Evolutionary conservation across 2,888 invertebrate species (phyloP).

Genomic region (Aphidoletes aphidimyza): DNA sequence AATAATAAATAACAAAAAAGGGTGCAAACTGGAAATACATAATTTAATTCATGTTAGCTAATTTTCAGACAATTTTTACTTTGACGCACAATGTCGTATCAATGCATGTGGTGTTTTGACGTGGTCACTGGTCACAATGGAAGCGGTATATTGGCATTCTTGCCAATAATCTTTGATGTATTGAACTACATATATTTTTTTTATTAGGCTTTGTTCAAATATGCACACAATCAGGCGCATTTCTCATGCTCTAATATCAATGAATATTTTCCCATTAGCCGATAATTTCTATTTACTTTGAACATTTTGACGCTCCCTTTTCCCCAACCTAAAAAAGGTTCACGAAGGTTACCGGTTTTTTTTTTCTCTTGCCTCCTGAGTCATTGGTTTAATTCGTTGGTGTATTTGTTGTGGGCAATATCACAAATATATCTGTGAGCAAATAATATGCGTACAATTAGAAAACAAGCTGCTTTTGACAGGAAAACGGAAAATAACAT

Average conservation of each 20-base stretch:
- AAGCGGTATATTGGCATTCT: no score
- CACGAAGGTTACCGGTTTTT: not conserved
- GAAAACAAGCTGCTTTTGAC: not conserved
- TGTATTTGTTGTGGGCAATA: no score
- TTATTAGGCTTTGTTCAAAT: conserved; percentile 1
- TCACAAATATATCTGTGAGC: no score
- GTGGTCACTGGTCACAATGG: no score
- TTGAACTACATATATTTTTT: no score
- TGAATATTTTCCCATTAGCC: not conserved
- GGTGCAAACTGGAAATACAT: conserved; percentile 34
- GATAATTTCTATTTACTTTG: not conserved
- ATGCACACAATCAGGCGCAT: not conserved
- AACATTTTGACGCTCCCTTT: no score
- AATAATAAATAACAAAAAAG: conserved; percentile 1
- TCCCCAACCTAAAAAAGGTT: no score
- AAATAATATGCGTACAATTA: not conserved
- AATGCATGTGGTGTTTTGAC: not conserved
- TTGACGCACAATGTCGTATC: not conserved
- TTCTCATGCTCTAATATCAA: not conserved
- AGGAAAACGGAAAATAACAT: not conserved
- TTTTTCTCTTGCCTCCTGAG: not conserved
- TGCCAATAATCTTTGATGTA: no score
- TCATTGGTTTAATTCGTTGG: not conserved
- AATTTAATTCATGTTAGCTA: conserved; percentile 22
- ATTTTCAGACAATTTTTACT: not conserved